phyloP scores from a whole-genome alignment of 2,113 vertebrate species.

The Mormyrus lacerda region DNA sequence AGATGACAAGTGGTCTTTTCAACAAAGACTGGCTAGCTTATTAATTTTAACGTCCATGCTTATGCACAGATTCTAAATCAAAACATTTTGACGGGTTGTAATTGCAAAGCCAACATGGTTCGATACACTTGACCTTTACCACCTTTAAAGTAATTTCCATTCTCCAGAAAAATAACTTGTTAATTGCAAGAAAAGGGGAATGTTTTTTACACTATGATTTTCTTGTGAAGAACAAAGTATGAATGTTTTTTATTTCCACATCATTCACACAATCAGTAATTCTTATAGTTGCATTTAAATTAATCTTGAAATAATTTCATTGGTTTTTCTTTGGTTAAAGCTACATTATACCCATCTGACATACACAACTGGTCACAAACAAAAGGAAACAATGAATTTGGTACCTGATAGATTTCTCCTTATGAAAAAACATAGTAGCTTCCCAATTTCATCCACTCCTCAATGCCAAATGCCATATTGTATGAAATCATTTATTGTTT shows the following conservation, averaged over 20 bases:
- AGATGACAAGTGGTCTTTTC: conserved; percentile 68
- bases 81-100: conserved; percentile 54
- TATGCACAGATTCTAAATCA: conserved; percentile 49
- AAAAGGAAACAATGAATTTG: background rate
- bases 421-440: background rate
- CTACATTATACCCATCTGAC: conserved; percentile 40
- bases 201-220: conserved; percentile 45
- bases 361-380: background rate
- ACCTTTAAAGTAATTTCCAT: conserved; percentile 69
- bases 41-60: conserved; percentile 54
- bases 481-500: background rate
- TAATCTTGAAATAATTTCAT: background rate
- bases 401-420: background rate
- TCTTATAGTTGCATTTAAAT: background rate
- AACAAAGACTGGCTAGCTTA: conserved; percentile 55
- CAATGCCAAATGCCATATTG: background rate
- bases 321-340: conserved; percentile 39
- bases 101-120: conserved; percentile 64
- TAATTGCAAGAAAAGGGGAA: conserved; percentile 67
- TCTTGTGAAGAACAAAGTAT: conserved; percentile 54
- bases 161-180: conserved; percentile 62
- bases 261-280: conserved; percentile 59
- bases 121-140: conserved; percentile 66
- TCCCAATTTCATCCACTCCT: background rate
- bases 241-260: conserved; percentile 64